phyloP scores from a whole-genome alignment of 2,113 vertebrate genomes.

The Tursiops truncatus region DNA sequence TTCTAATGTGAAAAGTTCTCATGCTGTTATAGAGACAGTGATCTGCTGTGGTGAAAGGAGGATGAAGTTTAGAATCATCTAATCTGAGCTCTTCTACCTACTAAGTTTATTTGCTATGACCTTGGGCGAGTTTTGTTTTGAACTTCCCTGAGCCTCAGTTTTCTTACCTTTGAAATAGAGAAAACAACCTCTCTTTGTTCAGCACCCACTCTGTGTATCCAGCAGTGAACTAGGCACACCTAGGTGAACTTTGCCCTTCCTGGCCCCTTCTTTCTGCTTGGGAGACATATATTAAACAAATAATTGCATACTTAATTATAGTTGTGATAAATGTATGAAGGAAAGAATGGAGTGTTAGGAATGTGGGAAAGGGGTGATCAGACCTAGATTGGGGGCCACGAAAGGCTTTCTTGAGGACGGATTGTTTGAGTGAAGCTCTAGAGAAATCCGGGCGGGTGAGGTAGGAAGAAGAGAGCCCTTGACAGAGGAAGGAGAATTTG shows the following conservation, averaged over 20 bases:
- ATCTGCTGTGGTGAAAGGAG: neutral
- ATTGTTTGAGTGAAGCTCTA: neutral
- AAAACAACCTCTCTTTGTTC: neutral
- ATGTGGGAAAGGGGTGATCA: neutral
- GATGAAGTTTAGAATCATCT: neutral
- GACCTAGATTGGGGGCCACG: neutral
- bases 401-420: neutral
- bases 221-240: neutral
- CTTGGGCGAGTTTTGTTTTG: neutral
- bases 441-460: neutral
- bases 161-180: constrained; percentile 38
- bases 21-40: neutral
- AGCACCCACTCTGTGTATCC: neutral
- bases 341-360: neutral
- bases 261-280: neutral
- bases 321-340: neutral
- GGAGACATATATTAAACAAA: neutral
- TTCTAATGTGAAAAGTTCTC: neutral
- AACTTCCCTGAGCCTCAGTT: constrained; percentile 2
- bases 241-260: neutral
- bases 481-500: neutral
- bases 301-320: neutral
- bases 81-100: neutral
- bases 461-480: neutral
- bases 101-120: neutral